These are phyloP conservation scores for Gallinago jamesoni DNA, from an alignment of 2,113 vertebrate species.

Conservation along the genomic window DNA sequence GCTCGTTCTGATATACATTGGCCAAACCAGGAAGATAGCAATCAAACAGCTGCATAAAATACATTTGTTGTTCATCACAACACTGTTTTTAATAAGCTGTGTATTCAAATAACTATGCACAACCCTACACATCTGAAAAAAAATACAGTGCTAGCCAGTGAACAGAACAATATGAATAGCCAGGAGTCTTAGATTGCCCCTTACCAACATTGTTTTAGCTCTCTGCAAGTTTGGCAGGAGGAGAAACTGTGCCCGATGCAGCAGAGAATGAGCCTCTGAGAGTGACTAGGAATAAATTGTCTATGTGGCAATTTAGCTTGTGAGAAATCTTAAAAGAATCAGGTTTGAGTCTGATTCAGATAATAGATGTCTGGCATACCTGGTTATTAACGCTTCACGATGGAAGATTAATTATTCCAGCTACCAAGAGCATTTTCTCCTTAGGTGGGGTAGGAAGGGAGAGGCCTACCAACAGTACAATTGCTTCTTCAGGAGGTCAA, in stretches of 20 bases:
- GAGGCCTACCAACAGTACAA: neutral
- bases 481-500: neutral
- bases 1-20: neutral
- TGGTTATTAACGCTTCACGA: neutral
- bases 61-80: neutral
- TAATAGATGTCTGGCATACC: neutral
- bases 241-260: fast-evolving
- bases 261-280: neutral
- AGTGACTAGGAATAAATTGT: fast-evolving
- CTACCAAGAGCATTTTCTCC: neutral
- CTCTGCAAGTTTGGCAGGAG: neutral
- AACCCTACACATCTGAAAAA: neutral
- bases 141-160: neutral
- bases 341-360: neutral
- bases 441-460: neutral
- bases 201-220: neutral
- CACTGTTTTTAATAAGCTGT: neutral
- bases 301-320: neutral
- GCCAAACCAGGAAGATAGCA: neutral
- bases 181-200: neutral
- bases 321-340: constrained; percentile 1
- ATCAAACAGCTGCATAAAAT: neutral
- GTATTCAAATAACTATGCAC: neutral
- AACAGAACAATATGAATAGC: neutral
- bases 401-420: neutral